Percentiles rank a stretch among this genome's conserved stretches.
phyloP scores from a whole-genome alignment of 2,797 vertebrate species.

The Spea hammondii region DNA sequence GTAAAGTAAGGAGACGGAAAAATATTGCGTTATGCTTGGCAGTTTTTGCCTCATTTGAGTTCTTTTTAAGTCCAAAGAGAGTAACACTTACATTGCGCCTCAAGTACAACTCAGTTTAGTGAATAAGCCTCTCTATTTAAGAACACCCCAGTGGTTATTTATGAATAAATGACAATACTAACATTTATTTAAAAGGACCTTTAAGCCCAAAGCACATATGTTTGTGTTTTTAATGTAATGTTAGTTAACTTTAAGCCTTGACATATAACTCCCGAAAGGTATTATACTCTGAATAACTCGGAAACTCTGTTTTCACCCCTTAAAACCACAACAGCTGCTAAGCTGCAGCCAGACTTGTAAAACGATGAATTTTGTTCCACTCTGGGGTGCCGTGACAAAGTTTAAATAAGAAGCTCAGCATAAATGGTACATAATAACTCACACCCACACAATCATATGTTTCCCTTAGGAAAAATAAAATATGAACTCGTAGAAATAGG shows the following conservation, averaged over 20 bases:
- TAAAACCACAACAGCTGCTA: slow-evolving; percentile 32
- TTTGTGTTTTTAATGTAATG: background rate
- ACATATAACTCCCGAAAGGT: slow-evolving; percentile 19
- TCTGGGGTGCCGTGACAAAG: slow-evolving; percentile 35
- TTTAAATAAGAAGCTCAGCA: slow-evolving; percentile 42
- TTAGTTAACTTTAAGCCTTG: background rate
- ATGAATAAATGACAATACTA: no score
- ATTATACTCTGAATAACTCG: slow-evolving; percentile 7
- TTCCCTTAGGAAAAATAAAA: slow-evolving; percentile 12
- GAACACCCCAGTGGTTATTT: no score
- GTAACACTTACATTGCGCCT: no score
- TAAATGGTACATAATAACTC: slow-evolving; percentile 14
- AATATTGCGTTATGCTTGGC: no score
- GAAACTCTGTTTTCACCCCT: slow-evolving; percentile 20
- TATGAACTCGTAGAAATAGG: slow-evolving; percentile 27
- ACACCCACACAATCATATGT: background rate
- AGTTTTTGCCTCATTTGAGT: no score
- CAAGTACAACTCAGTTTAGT: no score
- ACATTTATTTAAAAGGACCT: no score
- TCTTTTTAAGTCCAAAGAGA: no score
- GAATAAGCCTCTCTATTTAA: no score
- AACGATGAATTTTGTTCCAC: slow-evolving; percentile 30
- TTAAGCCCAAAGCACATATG: background rate
- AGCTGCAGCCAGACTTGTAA: slow-evolving; percentile 15
- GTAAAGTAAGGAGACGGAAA: no score